phyloP scores from a whole-genome alignment of 2,888 invertebrate genomes.

The Cantharis nigra region DNA sequence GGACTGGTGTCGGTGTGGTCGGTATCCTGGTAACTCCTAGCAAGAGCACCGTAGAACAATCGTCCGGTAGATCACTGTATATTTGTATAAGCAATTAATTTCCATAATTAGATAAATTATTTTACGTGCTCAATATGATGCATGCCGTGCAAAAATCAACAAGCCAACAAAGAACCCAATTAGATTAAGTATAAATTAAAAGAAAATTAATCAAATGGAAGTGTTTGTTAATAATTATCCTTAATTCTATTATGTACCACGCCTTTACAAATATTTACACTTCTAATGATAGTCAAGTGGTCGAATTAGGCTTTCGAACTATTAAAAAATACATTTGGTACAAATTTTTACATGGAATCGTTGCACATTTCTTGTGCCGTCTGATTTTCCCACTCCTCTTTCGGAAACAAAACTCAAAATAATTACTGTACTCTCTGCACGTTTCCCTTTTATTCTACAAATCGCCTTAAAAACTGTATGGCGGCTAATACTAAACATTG shows the following conservation, averaged over 20 bases:
- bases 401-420: too few relatives aligned
- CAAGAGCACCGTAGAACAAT: conserved; percentile 64
- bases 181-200: neutral
- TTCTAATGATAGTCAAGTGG: neutral
- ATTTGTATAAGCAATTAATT: conserved; percentile 34
- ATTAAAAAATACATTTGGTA: too few relatives aligned
- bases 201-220: neutral
- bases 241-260: neutral
- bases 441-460: neutral
- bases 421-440: too few relatives aligned
- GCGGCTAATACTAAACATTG: neutral
- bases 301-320: too few relatives aligned
- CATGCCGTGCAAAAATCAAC: neutral
- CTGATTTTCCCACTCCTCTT: too few relatives aligned
- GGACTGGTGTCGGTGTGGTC: conserved; percentile 51
- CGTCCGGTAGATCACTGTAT: conserved; percentile 67
- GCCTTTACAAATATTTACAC: neutral
- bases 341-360: too few relatives aligned
- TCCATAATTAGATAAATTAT: neutral
- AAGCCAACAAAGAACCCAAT: neutral
- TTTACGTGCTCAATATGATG: neutral
- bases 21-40: conserved; percentile 65
- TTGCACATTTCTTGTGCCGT: too few relatives aligned
- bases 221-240: neutral
- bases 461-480: neutral